These are phyloP conservation scores for Hyperoodon ampullatus DNA, from an alignment of 2,113 vertebrate species.

Conservation along the genomic window DNA sequence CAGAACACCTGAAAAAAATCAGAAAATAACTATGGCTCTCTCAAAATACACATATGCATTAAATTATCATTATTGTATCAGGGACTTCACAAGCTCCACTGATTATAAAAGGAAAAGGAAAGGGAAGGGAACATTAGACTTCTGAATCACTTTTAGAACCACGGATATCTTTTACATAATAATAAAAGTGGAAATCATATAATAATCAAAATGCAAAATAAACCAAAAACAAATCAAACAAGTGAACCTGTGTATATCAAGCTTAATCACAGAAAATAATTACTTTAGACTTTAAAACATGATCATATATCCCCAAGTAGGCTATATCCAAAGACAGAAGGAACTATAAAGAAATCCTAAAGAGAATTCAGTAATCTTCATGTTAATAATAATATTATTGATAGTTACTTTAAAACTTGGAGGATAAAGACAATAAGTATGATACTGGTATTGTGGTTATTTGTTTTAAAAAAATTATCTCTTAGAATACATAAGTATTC, in stretches of 20 bases:
- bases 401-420: neutral
- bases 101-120: neutral
- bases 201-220: neutral
- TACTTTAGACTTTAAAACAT: conserved; percentile 7
- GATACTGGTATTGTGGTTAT: neutral
- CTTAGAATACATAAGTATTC: neutral
- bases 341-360: neutral
- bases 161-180: neutral
- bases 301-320: neutral
- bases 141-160: neutral
- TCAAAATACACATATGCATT: neutral
- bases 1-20: neutral
- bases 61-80: neutral
- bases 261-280: neutral
- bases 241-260: neutral
- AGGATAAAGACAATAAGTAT: neutral
- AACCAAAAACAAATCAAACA: neutral
- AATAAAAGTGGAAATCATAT: neutral
- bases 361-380: neutral
- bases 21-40: neutral
- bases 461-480: neutral
- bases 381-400: neutral
- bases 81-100: neutral
- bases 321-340: neutral
- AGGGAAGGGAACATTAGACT: neutral